phyloP scores from a whole-genome alignment of 2,113 vertebrate species.

The Talpa occidentalis region DNA sequence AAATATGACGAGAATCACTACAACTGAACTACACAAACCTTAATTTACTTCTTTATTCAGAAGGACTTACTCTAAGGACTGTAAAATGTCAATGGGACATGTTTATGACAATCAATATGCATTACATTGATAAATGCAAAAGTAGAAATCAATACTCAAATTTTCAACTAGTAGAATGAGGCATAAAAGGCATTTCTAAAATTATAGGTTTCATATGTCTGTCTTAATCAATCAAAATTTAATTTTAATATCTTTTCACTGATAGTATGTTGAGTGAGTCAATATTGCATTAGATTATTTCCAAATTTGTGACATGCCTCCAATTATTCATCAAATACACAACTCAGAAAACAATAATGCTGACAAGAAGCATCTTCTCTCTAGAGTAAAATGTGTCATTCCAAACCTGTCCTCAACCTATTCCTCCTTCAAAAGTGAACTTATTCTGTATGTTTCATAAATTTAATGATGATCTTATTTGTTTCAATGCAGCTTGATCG shows the following conservation, averaged over 20 bases:
- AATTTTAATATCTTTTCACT: constrained; percentile 46
- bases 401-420: background rate
- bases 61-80: background rate
- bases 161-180: constrained; percentile 42
- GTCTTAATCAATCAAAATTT: constrained; percentile 51
- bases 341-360: constrained; percentile 33
- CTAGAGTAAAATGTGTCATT: background rate
- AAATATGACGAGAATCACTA: background rate
- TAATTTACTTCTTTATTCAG: constrained; percentile 53
- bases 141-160: constrained; percentile 51
- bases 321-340: constrained; percentile 2
- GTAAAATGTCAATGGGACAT: background rate
- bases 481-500: background rate
- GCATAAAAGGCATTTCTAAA: constrained; percentile 52
- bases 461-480: background rate
- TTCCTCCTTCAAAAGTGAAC: background rate
- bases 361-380: constrained; percentile 31
- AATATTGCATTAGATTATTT: constrained; percentile 38
- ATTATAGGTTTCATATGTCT: background rate
- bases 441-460: background rate
- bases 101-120: constrained; percentile 49
- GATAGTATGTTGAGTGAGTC: constrained; percentile 23
- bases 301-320: constrained; percentile 33
- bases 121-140: constrained; percentile 54
- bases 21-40: background rate